These are phyloP conservation scores for Nephrotoma appendiculata DNA, from an alignment of 2,888 invertebrate genomes.

Conservation along the genomic window DNA sequence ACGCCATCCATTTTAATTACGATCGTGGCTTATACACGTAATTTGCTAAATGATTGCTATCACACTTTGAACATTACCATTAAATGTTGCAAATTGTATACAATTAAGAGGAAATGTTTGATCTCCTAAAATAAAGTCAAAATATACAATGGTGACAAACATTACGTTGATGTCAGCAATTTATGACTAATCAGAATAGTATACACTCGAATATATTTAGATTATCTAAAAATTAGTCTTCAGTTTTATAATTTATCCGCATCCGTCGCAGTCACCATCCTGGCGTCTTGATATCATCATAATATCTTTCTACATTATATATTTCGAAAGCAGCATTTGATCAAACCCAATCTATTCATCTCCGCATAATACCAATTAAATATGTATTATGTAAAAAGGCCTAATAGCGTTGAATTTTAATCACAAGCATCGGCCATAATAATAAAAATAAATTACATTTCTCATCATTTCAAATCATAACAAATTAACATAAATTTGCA, in stretches of 20 bases:
- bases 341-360: background rate
- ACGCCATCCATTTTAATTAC: too few relatives aligned
- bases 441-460: background rate
- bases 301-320: background rate
- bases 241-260: background rate
- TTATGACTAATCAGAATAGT: background rate
- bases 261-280: background rate
- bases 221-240: too few relatives aligned
- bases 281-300: background rate
- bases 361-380: background rate
- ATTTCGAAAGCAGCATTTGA: background rate
- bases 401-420: background rate
- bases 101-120: too few relatives aligned
- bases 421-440: background rate
- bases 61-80: too few relatives aligned
- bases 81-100: too few relatives aligned
- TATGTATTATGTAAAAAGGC: background rate
- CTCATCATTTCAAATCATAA: background rate
- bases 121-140: too few relatives aligned
- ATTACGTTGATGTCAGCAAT: too few relatives aligned
- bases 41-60: too few relatives aligned
- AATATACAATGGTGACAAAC: too few relatives aligned
- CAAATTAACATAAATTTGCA: background rate
- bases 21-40: too few relatives aligned
- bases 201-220: background rate